Base-by-base conservation (phyloP, 2,113 vertebrate genomes). In the Conger conger region DNA sequence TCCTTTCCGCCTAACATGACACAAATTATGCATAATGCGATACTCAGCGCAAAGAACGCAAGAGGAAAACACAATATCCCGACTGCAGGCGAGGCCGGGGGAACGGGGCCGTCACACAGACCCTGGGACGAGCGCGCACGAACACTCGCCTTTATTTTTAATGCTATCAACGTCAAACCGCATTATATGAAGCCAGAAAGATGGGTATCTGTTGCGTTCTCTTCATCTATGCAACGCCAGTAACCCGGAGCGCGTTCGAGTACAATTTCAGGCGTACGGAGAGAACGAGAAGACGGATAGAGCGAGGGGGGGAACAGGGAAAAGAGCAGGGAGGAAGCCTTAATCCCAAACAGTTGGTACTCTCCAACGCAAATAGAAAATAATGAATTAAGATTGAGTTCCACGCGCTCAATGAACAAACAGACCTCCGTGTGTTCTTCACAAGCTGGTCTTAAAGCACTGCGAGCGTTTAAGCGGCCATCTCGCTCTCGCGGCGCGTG, bases 141-240 rank as follows among this genome's bases (percentile, higher is more conserved):
- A 77, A 76, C 18, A 15, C 30, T 30, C 27, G 13, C 23, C 42
- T 60, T 17, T 35, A 57, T 60, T 27, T 27, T 73, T 36, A 78
- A 37, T 2, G 50, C 42, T 33, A 38, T n/a, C 20, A 77, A 78
- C 54, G 76, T 79, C 23, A n/a, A 57, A 57, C 54, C 20, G 27
- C 42, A 57, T 84, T 60, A 33, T 35, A 35, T 20, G 8, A 84
- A 76, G 35, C 76, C 45, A 57, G 30, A 77, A 30, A 84, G 83
- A 82, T 36, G 50, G 3, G n/a, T 82, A 82, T 23, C 53, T 60
- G 33, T 16, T 23, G 53, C 18, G 20, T 82, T 23, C 27, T 82
- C 15, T 54, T 57, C 79, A 57, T 84, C 76, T 23, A 18, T 35
- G 36, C 82, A 13, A 76, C n/a, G 83, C 33, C 80, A 60, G 80